Conservation (phyloP, 2,888 invertebrate species). For the Anagyrus pseudococci region DNA sequence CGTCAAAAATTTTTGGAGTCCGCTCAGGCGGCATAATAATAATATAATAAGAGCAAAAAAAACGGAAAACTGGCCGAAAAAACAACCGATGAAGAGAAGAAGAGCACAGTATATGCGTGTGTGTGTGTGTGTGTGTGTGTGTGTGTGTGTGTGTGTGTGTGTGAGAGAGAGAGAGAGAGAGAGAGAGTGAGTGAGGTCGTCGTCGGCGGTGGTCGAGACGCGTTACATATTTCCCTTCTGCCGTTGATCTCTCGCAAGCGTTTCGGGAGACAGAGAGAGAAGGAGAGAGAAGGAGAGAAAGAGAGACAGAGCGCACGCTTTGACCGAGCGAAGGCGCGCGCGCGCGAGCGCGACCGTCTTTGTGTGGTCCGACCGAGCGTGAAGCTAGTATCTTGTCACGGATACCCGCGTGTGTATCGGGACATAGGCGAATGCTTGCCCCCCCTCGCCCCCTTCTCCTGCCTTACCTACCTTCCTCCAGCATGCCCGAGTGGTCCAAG, state of each 20-base stretch:
- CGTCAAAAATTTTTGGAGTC: conserved; percentile 50
- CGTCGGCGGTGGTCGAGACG: conserved; percentile 45
- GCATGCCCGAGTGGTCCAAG: no score
- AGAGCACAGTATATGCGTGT: no score
- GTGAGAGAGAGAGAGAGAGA: no score
- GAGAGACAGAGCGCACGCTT: background rate
- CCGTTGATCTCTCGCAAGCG: background rate
- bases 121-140: no score
- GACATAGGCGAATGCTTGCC: conserved; percentile 40
- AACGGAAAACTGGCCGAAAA: no score
- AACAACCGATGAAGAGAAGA: no score
- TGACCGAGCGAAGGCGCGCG: conserved; percentile 33
- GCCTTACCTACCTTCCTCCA: no score
- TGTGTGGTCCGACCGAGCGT: conserved; percentile 47
- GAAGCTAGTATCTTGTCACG: conserved; percentile 56
- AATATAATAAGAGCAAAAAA: no score
- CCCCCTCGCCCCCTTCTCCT: no score
- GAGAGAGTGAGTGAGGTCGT: no score
- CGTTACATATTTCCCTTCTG: background rate
- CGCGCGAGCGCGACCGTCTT: conserved; percentile 34
- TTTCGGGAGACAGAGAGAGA: background rate
- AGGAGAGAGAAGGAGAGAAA: background rate
- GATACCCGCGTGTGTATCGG: conserved; percentile 46
- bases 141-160: no score
- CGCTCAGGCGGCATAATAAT: conserved; percentile 48